phyloP scores from a whole-genome alignment of 2,113 vertebrate genomes.

The Myanophis thanlyinensis region DNA sequence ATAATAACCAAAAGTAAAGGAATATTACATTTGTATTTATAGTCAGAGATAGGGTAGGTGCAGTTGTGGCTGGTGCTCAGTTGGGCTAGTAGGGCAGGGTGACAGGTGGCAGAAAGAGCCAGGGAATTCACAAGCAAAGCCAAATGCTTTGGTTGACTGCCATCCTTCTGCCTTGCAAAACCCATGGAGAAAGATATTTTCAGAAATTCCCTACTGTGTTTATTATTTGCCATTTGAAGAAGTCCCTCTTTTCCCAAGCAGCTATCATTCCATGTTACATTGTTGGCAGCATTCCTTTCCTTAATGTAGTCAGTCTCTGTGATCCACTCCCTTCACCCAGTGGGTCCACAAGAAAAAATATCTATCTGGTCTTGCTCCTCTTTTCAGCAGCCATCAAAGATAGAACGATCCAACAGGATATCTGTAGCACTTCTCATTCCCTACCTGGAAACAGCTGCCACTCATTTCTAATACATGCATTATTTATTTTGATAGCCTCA shows the following conservation, averaged over 20 bases:
- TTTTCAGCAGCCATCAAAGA: neutral
- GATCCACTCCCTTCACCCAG: neutral
- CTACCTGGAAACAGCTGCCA: neutral
- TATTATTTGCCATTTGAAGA: neutral
- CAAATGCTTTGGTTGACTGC: neutral
- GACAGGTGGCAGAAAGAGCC: neutral
- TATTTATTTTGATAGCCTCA: neutral
- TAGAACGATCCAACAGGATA: neutral
- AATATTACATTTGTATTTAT: neutral
- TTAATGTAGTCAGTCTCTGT: neutral
- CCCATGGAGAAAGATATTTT: neutral
- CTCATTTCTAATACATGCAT: neutral
- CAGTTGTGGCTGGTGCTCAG: neutral
- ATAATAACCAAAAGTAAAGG: neutral
- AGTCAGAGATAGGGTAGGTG: neutral
- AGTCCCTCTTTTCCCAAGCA: neutral
- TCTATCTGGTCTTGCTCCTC: neutral
- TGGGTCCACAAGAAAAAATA: neutral
- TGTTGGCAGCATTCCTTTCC: neutral
- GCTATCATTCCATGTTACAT: neutral
- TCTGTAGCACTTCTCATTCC: neutral
- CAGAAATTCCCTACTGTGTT: neutral
- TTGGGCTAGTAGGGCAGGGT: neutral
- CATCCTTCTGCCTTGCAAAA: neutral
- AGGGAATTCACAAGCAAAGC: neutral